These are phyloP conservation scores for Thymelicus sylvestris DNA, from an alignment of 2,888 invertebrate species.

Conservation along the genomic window DNA sequence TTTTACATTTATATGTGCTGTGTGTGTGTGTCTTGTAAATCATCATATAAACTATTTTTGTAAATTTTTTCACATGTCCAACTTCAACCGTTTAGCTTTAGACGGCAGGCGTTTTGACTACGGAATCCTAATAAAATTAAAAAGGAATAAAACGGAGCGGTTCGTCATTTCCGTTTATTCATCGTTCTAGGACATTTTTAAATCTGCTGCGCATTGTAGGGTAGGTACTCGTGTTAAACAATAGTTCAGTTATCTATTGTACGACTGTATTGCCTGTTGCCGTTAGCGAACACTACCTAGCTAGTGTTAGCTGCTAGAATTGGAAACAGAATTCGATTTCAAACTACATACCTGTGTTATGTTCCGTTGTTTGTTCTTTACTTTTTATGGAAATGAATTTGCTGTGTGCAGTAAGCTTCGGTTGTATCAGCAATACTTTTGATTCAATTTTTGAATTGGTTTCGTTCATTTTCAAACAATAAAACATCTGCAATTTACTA, in stretches of 20 bases:
- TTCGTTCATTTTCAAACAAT: not conserved
- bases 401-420: not conserved
- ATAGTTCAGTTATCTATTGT: conserved; percentile 8
- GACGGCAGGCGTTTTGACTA: not conserved
- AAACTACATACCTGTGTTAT: conserved; percentile 1
- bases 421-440: not conserved
- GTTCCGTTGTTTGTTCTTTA: not conserved
- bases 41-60: too few species aligned
- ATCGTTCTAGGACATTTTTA: not conserved
- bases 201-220: conserved; percentile 1
- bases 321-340: conserved; percentile 6
- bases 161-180: conserved; percentile 5
- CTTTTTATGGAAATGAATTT: conserved; percentile 3
- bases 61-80: too few species aligned
- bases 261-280: conserved; percentile 11
- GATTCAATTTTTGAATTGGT: not conserved
- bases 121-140: not conserved
- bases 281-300: conserved; percentile 3
- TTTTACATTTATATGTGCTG: too few species aligned
- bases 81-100: too few species aligned
- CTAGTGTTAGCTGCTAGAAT: conserved; percentile 1
- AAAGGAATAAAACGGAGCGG: not conserved
- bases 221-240: not conserved
- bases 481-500: too few species aligned
- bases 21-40: too few species aligned